Base-by-base conservation (phyloP, 2,888 invertebrate genomes). In the Dusona sp. region DNA sequence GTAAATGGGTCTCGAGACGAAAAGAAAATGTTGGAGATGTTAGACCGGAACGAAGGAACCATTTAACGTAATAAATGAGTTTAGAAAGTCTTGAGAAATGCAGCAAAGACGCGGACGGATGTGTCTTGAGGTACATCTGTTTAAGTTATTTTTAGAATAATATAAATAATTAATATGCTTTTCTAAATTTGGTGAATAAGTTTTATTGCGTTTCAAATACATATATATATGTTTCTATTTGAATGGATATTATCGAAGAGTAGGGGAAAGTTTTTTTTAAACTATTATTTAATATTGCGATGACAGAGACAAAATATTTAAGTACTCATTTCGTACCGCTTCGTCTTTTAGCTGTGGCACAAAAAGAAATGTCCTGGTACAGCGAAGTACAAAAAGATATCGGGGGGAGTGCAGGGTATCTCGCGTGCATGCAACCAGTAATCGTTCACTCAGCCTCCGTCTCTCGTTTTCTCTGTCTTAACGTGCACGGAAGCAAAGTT, bases 361-460 rank as follows among this genome's bases (percentile, higher is more conserved):
- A 19, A 67, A 42, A 36, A 74, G n/a, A 68, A 48, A 29, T 48
- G 51, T 33, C 64, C 48, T 38, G 29, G 25, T 33, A 68, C 9
- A 7, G 54, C 19, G 7, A 22, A 78, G 19, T 25, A 79, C n/a
- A 79, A 57, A 51, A 73, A 64, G 42, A 68, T 73, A 72, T 33
- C 13, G 25, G 33, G 72, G 78, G 68, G 68, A 68, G 67, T 38
- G 65, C 57, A 38, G 80, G 77, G 80, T 83, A 68, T 67, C 68
- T 81, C 68, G 77, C 79, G 79, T 78, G 80, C 57, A 68, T 82
- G 85, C 65, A 79, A 79, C 79, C 79, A 67, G 67, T 83, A 70
- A 84, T 79, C 61, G 64, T 29, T 78, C 75, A 33, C 22, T 73
- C 38, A 38, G 13, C 38, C 61, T 42, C 25, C 13, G 64, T 64